phyloP scores from a whole-genome alignment of 1,140 invertebrate genomes.

The Drosophila littoralis region DNA sequence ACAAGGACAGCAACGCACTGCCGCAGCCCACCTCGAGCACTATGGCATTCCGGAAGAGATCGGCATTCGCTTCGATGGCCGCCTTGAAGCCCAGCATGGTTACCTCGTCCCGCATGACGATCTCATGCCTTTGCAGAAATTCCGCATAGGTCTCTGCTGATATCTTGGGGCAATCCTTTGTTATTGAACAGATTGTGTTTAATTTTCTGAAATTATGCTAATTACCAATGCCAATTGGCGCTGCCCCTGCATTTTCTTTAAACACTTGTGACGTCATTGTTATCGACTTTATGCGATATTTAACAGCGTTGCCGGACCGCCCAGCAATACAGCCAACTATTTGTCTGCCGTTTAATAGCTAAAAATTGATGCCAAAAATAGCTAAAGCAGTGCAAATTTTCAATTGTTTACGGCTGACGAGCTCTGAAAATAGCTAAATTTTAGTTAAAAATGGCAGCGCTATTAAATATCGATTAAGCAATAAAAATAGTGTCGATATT shows the following conservation, averaged over 20 bases:
- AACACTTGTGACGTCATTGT: no score
- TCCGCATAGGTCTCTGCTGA: conserved; percentile 14
- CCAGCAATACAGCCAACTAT: no score
- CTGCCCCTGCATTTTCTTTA: not conserved
- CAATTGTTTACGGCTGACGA: no score
- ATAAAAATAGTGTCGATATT: no score
- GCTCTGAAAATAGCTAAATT: no score
- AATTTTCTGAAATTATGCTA: not conserved
- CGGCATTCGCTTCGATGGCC: conserved; percentile 30
- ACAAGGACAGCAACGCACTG: conserved; percentile 32
- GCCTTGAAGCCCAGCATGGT: conserved; percentile 32
- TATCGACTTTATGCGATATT: no score
- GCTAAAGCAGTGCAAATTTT: no score
- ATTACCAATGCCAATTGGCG: not conserved
- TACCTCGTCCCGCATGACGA: conserved; percentile 13
- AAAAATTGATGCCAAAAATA: no score
- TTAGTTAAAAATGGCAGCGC: no score
- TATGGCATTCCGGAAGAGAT: conserved; percentile 25
- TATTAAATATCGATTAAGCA: no score
- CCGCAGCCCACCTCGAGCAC: conserved; percentile 50
- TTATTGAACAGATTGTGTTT: not conserved
- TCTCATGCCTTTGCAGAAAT: conserved; percentile 35
- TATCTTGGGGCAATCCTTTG: not conserved
- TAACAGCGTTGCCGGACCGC: no score
- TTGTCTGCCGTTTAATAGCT: no score